Evolutionary conservation across 2,113 vertebrate species (phyloP), one percentile per base, ranked within the genome.

Genomic region (Synodontis membranacea): DNA sequence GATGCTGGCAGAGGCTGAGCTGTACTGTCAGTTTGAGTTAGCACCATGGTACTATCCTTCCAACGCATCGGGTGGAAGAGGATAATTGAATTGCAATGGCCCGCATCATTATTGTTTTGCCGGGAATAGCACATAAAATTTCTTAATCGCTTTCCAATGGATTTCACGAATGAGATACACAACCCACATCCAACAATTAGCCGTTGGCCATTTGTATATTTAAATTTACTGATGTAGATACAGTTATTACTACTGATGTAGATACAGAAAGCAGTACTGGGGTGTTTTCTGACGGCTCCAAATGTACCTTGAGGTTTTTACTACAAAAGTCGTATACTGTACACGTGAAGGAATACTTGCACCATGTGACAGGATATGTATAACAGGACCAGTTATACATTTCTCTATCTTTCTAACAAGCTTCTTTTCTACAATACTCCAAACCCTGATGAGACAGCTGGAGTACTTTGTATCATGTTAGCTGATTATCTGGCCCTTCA

Each of bases 1-100:
- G 52, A 28, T 83, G 82, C 72, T 86, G 83, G 76, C 85, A 82
- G 79, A 64, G 12, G 68, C 78, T 86, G 82, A 60, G 68, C 31
- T 82, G 68, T 76, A 60, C 79, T 74, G 78, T 88, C 85, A 84
- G 79, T 84, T 79, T 86, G 31, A 48, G 82, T 84, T 46, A 84
- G 79, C 85, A 58, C 66, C 37, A 48, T 62, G 21, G 17, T 64
- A 37, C 37, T 75, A 76, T 66, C 76, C 50, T 82, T 86, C 76
- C 86, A 70, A 3, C 50, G 75, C 78, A 48, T 87, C 68, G 81
- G 60, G 84, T 80, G 9, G 14, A 39, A 34, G 80, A 48, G 50
- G 84, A 60, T 89, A 85, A 89, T 83, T 83, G 70, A 60, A 85
- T 68, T 64, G 50, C 58, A 78, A 84, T 70, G 68, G 52, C 75